These are phyloP conservation scores for Meloidogyne chitwoodi DNA, from an alignment of 1,140 invertebrate species.

Conservation along the genomic window DNA sequence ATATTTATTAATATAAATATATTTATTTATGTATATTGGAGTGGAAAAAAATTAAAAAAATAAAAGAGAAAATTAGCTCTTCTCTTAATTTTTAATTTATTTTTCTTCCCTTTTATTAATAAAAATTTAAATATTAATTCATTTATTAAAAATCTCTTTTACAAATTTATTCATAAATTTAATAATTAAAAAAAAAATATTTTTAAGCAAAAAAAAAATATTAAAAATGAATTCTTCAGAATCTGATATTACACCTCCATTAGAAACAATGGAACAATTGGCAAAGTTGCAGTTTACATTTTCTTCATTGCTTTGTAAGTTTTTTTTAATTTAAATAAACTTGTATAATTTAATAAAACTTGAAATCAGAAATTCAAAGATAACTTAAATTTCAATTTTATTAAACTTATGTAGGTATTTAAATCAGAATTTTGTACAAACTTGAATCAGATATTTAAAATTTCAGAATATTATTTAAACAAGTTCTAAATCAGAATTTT, in stretches of 20 bases:
- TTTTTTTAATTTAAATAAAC: background rate
- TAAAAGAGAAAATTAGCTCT: slow-evolving; percentile 1
- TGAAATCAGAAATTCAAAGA: background rate
- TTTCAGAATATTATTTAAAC: too few relatives aligned
- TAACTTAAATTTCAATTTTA: background rate
- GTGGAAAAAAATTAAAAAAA: background rate
- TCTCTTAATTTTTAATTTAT: background rate
- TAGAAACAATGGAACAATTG: background rate
- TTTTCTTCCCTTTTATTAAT: background rate
- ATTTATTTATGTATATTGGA: slow-evolving; percentile 19
- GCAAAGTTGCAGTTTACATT: background rate
- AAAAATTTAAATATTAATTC: background rate
- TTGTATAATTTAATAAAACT: background rate
- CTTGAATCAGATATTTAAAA: too few relatives aligned
- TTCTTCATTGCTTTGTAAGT: background rate
- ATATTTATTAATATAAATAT: background rate
- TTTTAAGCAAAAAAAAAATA: background rate
- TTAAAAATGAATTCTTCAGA: background rate
- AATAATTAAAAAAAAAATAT: background rate
- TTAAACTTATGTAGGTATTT: too few relatives aligned
- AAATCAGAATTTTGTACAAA: too few relatives aligned
- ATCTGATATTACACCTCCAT: background rate
- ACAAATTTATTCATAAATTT: background rate
- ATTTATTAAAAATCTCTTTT: background rate
- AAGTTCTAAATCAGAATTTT: too few relatives aligned